Conservation (phyloP, 1,140 invertebrate genomes). For the Catajapyx aquilonaris region DNA sequence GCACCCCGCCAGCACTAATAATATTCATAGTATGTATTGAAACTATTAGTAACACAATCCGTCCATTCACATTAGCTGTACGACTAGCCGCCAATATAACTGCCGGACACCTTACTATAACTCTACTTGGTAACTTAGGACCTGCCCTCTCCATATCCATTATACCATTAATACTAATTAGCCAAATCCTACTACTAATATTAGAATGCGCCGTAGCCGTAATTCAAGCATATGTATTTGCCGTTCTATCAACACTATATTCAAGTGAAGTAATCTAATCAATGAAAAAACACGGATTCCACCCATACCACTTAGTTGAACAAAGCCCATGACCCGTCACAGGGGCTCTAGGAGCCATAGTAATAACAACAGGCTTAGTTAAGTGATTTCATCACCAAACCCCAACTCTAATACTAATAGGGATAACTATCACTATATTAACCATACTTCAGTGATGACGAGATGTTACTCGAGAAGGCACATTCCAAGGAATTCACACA, state of each 20-base stretch:
- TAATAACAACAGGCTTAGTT: conserved; percentile 21
- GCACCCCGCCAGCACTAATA: conserved; percentile 13
- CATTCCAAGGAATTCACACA: conserved; percentile 24
- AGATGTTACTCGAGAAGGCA: conserved; percentile 32
- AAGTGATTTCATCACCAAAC: conserved; percentile 27
- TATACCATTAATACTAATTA: conserved; percentile 3
- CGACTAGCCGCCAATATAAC: conserved; percentile 21
- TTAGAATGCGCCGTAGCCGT: conserved; percentile 12
- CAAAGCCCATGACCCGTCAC: conserved; percentile 30
- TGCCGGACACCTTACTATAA: conserved; percentile 18
- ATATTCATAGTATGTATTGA: conserved; percentile 19
- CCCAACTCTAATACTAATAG: conserved; percentile 22
- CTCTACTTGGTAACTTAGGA: conserved; percentile 11
- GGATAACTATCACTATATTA: conserved; percentile 22
- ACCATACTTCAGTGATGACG: conserved; percentile 38
- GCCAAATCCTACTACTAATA: conserved; percentile 9
- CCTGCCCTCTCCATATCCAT: conserved; percentile 3
- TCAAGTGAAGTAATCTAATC: conserved; percentile 9
- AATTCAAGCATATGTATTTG: conserved; percentile 16
- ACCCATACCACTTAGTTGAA: conserved; percentile 29
- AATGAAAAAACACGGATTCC: conserved; percentile 7
- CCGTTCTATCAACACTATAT: conserved; percentile 11
- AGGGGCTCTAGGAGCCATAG: conserved; percentile 21
- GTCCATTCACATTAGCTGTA: conserved; percentile 16
- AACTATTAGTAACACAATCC: conserved; percentile 17